Percentiles rank a stretch among this genome's conserved stretches.
phyloP scores from a whole-genome alignment of 2,797 vertebrate species.

The Hydrophis major region DNA sequence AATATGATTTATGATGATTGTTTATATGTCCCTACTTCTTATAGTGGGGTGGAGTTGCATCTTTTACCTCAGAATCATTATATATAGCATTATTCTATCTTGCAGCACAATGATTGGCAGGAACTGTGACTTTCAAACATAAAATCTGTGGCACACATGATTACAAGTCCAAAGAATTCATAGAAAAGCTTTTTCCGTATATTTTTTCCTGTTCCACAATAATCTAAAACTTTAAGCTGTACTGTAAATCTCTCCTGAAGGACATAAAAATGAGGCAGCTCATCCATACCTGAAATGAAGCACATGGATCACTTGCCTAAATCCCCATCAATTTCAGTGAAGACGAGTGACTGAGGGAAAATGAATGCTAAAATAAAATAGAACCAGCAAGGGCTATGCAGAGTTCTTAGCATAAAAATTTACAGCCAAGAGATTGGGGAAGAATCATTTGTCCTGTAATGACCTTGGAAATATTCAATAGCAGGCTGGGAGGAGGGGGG shows the following conservation, averaged over 20 bases:
- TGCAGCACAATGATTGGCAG: neutral
- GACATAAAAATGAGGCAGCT: constrained; percentile 32
- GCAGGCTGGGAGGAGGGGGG: constrained; percentile 32
- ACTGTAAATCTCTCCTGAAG: constrained; percentile 21
- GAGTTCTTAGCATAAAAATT: constrained; percentile 55
- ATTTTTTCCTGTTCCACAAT: neutral
- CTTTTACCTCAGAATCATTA: neutral
- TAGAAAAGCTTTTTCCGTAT: constrained; percentile 1
- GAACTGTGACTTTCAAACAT: neutral
- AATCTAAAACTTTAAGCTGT: constrained; percentile 29
- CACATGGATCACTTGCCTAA: constrained; percentile 45
- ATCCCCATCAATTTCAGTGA: constrained; percentile 49
- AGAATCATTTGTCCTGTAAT: constrained; percentile 9
- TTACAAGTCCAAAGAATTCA: neutral
- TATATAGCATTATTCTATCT: neutral
- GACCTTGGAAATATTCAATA: constrained; percentile 43
- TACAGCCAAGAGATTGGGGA: constrained; percentile 42
- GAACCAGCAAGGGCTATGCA: constrained; percentile 39
- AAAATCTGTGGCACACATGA: neutral
- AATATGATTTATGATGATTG: neutral
- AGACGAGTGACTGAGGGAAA: constrained; percentile 46
- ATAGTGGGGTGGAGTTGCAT: neutral
- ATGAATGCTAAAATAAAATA: constrained; percentile 38
- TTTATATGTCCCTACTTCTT: neutral
- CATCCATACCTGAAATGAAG: constrained; percentile 24